Evolutionary conservation across 2,888 invertebrate species (phyloP).

Genomic region (Euzophera pinguis): DNA sequence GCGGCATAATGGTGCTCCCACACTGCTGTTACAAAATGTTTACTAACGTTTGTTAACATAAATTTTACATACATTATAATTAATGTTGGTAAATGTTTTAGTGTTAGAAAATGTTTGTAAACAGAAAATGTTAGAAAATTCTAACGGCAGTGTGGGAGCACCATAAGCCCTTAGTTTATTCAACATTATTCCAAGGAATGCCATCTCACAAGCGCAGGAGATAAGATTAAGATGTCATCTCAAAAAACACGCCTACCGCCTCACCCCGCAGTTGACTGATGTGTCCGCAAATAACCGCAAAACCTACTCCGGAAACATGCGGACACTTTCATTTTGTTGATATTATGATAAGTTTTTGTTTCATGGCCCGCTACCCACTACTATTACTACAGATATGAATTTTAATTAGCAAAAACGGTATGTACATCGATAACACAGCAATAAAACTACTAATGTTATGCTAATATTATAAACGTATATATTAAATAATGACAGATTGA

Average conservation of each 20-base stretch:
- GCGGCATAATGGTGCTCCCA: too few relatives aligned
- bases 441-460: background rate
- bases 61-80: too few relatives aligned
- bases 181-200: background rate
- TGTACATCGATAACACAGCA: background rate
- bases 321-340: constrained; percentile 6
- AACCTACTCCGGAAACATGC: background rate
- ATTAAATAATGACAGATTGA: too few relatives aligned
- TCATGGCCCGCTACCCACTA: background rate
- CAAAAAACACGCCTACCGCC: background rate
- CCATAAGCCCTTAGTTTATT: background rate
- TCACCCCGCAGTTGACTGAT: background rate
- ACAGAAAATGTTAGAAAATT: too few relatives aligned
- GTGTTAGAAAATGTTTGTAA: too few relatives aligned
- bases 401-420: background rate
- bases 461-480: background rate
- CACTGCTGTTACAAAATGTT: too few relatives aligned
- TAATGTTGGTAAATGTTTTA: too few relatives aligned
- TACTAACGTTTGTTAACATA: too few relatives aligned
- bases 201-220: background rate
- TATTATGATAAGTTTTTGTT: constrained; percentile 2
- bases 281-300: background rate
- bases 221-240: background rate
- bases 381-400: background rate
- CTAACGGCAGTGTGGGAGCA: too few relatives aligned